Conservation (phyloP, 2,797 vertebrate species). For the Sebastes goodei region DNA sequence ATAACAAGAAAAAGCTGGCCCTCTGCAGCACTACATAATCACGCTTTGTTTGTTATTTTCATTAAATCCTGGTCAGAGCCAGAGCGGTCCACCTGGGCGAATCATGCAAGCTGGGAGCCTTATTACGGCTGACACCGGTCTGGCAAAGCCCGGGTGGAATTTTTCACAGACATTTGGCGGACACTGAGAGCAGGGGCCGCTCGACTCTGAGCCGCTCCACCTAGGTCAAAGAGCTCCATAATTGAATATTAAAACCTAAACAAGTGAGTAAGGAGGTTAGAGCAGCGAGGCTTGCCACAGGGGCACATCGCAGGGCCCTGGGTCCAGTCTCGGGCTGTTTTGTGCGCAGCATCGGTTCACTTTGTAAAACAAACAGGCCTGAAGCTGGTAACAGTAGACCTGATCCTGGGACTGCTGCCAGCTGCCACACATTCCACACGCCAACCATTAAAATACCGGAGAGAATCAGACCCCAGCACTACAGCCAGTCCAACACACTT, state of each 20-base stretch:
- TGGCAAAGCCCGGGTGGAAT: slow-evolving; percentile 62
- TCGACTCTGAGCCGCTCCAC: slow-evolving; percentile 15
- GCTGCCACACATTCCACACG: slow-evolving; percentile 86
- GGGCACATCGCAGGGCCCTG: slow-evolving; percentile 1
- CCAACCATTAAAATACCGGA: slow-evolving; percentile 87
- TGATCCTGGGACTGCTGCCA: slow-evolving; percentile 74
- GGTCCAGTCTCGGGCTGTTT: slow-evolving; percentile 47
- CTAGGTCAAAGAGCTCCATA: slow-evolving; percentile 31
- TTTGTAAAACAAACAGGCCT: slow-evolving; percentile 86
- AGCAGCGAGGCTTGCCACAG: slow-evolving; percentile 9
- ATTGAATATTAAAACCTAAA: slow-evolving; percentile 48
- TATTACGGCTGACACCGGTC: slow-evolving; percentile 64
- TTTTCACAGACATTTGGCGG: slow-evolving; percentile 46
- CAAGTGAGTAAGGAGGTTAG: slow-evolving; percentile 27
- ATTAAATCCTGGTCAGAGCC: slow-evolving; percentile 52
- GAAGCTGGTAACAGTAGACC: slow-evolving; percentile 84
- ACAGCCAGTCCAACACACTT: slow-evolving; percentile 47
- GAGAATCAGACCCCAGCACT: slow-evolving; percentile 69
- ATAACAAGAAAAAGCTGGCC: slow-evolving; percentile 56
- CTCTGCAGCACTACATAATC: slow-evolving; percentile 54
- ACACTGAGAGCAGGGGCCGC: slow-evolving; percentile 15
- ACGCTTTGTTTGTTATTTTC: slow-evolving; percentile 68
- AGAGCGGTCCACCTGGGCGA: slow-evolving; percentile 74
- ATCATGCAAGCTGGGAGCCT: slow-evolving; percentile 47
- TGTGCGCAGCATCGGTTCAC: slow-evolving; percentile 70